phyloP scores from a whole-genome alignment of 2,888 invertebrate genomes.

The Caenorhabditis sp. region DNA sequence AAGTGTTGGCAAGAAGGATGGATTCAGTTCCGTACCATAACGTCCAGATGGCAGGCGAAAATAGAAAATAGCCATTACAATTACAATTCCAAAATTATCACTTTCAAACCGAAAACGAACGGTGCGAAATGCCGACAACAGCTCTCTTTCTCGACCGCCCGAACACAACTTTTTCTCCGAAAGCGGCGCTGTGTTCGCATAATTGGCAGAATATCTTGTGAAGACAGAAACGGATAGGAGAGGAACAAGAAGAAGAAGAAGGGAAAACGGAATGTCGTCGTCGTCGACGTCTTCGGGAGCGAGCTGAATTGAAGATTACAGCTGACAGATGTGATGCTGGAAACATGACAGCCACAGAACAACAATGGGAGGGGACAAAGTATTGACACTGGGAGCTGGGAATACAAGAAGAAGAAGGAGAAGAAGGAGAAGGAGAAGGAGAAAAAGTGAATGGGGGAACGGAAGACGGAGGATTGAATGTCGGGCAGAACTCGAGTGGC shows the following conservation, averaged over 20 bases:
- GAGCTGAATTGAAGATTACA: constrained; percentile 36
- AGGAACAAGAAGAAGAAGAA: no score
- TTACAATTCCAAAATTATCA: no score
- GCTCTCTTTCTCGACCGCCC: no score
- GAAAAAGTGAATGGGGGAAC: constrained; percentile 29
- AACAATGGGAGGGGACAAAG: constrained; percentile 16
- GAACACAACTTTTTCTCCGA: no score
- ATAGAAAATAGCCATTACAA: no score
- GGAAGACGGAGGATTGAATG: constrained; percentile 46
- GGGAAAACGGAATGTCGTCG: constrained; percentile 32
- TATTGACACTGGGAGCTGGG: constrained; percentile 16
- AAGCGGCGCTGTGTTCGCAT: constrained; percentile 8
- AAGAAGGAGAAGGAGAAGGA: constrained; percentile 34
- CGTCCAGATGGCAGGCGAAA: no score
- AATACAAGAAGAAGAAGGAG: constrained; percentile 25
- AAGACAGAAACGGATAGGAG: constrained; percentile 5
- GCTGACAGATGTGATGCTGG: constrained; percentile 21
- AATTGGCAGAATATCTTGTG: constrained; percentile 45
- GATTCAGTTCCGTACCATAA: no score
- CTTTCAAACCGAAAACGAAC: no score
- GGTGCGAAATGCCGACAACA: no score
- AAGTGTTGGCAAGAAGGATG: no score
- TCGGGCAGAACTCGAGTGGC: constrained; percentile 13
- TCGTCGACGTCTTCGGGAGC: neutral
- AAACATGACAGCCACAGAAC: constrained; percentile 20